Conservation (phyloP, 2,113 vertebrate species). For the Phaethon lepturus region DNA sequence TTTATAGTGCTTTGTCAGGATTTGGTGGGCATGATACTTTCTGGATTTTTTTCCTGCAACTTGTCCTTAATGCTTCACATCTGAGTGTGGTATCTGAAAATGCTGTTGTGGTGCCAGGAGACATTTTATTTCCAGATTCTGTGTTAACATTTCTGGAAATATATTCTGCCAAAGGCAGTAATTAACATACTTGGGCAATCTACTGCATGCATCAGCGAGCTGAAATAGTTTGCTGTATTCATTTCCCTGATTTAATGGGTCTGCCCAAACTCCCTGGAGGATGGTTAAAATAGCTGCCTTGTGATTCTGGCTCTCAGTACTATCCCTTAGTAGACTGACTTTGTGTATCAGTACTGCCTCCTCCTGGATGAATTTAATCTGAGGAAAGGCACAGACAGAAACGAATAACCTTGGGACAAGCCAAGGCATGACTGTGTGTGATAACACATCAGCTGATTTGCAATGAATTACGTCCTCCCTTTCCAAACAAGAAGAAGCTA, state of each 20-base stretch:
- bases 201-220: not conserved
- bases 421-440: rapidly evolving
- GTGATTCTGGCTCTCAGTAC: not conserved
- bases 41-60: not conserved
- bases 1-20: not conserved
- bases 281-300: not conserved
- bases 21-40: not conserved
- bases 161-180: conserved; percentile 23
- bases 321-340: not conserved
- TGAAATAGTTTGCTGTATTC: not conserved
- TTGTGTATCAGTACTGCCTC: not conserved
- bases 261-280: not conserved
- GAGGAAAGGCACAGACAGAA: not conserved
- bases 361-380: not conserved
- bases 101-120: not conserved
- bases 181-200: conserved; percentile 1
- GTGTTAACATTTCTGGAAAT: conserved; percentile 33
- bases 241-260: not conserved
- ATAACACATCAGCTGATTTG: not conserved
- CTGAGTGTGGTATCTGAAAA: not conserved
- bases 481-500: not conserved
- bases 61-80: not conserved
- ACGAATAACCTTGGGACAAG: not conserved
- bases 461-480: not conserved
- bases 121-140: not conserved